Evolutionary conservation across 2,797 vertebrate species (phyloP), one percentile per base, ranked within the genome.

Genomic region (Cetoscarus ocellatus): DNA sequence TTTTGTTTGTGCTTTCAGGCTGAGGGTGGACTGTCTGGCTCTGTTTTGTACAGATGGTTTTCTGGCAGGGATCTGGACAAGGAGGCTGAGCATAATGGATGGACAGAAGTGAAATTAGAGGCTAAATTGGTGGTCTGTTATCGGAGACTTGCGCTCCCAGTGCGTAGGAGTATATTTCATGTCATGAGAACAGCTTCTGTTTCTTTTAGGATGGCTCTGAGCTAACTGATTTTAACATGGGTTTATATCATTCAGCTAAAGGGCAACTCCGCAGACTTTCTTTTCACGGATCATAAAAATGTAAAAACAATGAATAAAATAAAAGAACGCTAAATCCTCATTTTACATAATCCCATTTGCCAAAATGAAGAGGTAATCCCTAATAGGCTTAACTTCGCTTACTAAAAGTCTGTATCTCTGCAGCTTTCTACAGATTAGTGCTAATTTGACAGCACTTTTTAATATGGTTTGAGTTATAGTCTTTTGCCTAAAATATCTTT

Each of bases 71-170:
- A 12, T 63, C 73, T 70, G 70, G 55, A 40, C 17, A n/a, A 66
- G 54, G 56, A 42, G 67, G 66, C 52, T 5, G 64, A 35, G 27
- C 17, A 18, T 72, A 55, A 77, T 63, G 60, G 71, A 73, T 57
- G 49, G 47, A 42, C 49, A 17, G 34, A 0, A 10, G 44, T 64
- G 56, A 67, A 79, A 82, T 78, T 59, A 66, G 60, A 71, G 69
- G 53, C 50, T 75, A 66, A 89, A 70, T 75, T 68, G 61, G 63
- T 39, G 17, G 67, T 53, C 81, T 84, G 75, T 27, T 79, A 17
- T 27, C 40, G 35, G 61, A 44, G 17, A 35, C 43, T 39, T 51
- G 15, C 35, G 42, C 11, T 2, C n/a, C 0, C 35, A 43, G 18
- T 42, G 1, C 42, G n/a, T 11, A 5, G 1, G 12, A 53, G 17